phyloP scores from a whole-genome alignment of 2,888 invertebrate genomes.

The Mesorhabditis belari region DNA sequence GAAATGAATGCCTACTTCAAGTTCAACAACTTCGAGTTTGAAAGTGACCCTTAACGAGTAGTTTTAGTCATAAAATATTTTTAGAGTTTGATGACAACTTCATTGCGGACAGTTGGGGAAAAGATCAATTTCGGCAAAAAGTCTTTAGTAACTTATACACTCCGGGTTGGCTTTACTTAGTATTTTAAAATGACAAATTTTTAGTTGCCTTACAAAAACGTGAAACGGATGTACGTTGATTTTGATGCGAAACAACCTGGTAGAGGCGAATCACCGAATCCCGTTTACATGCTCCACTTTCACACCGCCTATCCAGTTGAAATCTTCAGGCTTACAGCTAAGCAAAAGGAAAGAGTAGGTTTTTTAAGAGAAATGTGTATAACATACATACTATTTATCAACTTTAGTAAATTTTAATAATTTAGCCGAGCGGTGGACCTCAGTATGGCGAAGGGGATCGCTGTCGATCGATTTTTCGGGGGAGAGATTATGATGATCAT shows the following conservation, averaged over 20 bases:
- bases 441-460: neutral
- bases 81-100: neutral
- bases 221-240: neutral
- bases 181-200: neutral
- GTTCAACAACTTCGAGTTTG: neutral
- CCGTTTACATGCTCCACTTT: neutral
- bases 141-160: neutral
- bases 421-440: neutral
- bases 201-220: neutral
- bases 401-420: no score
- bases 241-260: no score
- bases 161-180: neutral
- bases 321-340: neutral
- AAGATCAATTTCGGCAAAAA: neutral
- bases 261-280: no score
- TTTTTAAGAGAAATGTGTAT: no score
- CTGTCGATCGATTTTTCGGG: neutral
- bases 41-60: no score
- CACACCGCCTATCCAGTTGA: neutral
- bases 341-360: neutral
- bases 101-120: neutral
- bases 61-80: neutral
- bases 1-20: neutral
- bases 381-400: no score
- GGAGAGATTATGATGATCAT: neutral